These are phyloP conservation scores for Chlamydotis undulata DNA, from an alignment of 2,113 vertebrate species.

Conservation along the genomic window DNA sequence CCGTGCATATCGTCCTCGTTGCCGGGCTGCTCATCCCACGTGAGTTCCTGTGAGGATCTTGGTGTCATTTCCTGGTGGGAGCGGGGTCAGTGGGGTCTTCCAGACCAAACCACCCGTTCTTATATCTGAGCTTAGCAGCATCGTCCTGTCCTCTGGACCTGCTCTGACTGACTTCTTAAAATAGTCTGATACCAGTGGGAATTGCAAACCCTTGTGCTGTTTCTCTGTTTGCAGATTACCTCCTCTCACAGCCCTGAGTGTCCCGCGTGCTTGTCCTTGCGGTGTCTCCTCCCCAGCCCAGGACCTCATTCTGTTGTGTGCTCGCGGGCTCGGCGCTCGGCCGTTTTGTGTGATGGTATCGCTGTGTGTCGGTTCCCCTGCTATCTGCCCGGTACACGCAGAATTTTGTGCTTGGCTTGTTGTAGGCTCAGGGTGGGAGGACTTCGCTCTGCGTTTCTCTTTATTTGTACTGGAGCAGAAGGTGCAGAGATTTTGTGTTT, in stretches of 20 bases:
- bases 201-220: not conserved
- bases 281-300: fast-evolving
- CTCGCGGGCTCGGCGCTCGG: fast-evolving
- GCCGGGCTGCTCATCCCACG: not conserved
- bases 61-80: not conserved
- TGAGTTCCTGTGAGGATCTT: not conserved
- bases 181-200: not conserved
- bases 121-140: too few relatives aligned
- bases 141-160: not conserved
- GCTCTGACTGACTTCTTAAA: not conserved
- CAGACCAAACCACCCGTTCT: not conserved
- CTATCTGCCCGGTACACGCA: fast-evolving
- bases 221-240: not conserved
- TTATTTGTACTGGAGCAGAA: not conserved
- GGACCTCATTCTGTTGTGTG: not conserved
- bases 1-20: fast-evolving
- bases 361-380: not conserved
- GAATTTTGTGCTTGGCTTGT: not conserved
- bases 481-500: not conserved
- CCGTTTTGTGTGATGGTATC: fast-evolving
- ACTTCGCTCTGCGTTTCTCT: not conserved
- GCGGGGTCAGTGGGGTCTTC: not conserved
- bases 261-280: fast-evolving
- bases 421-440: not conserved
- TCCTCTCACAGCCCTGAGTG: not conserved